Evolutionary conservation across 2,888 invertebrate genomes (phyloP).

Genomic region (Craniophora ligustri): DNA sequence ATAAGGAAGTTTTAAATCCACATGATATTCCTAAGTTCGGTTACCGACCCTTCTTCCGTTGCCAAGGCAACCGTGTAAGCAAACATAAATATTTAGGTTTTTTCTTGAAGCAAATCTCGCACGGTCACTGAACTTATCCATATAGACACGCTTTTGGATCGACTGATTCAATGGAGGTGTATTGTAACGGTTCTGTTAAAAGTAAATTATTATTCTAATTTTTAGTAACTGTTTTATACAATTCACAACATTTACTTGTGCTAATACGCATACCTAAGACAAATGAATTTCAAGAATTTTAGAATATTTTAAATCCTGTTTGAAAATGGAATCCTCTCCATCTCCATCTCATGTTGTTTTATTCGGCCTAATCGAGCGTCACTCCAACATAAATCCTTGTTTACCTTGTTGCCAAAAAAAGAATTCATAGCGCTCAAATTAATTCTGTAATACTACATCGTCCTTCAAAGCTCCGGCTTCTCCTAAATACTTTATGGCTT

Average conservation of each 20-base stretch:
- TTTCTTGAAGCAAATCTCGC: constrained; percentile 50
- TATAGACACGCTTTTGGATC: constrained; percentile 23
- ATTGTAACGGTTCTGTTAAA: constrained; percentile 20
- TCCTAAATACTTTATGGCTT: constrained; percentile 45
- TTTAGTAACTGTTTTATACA: too few species aligned
- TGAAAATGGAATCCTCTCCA: not conserved
- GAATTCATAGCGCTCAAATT: constrained; percentile 24
- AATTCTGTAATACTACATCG: constrained; percentile 38
- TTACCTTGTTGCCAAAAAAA: constrained; percentile 32
- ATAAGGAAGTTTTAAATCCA: constrained; percentile 12
- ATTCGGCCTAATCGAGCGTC: constrained; percentile 11
- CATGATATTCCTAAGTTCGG: constrained; percentile 20
- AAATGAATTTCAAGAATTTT: too few species aligned
- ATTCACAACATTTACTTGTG: not conserved
- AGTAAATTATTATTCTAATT: constrained; percentile 9
- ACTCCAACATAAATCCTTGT: constrained; percentile 23
- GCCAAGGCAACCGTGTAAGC: constrained; percentile 57
- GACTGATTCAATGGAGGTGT: constrained; percentile 20
- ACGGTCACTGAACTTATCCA: constrained; percentile 55
- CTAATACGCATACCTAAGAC: too few species aligned
- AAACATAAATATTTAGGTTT: constrained; percentile 67
- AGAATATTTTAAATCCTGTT: not conserved
- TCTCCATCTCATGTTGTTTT: constrained; percentile 2
- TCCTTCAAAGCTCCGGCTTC: constrained; percentile 41
- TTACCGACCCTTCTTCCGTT: constrained; percentile 50